phyloP scores from a whole-genome alignment of 2,113 vertebrate species.

The Centrocercus urophasianus region DNA sequence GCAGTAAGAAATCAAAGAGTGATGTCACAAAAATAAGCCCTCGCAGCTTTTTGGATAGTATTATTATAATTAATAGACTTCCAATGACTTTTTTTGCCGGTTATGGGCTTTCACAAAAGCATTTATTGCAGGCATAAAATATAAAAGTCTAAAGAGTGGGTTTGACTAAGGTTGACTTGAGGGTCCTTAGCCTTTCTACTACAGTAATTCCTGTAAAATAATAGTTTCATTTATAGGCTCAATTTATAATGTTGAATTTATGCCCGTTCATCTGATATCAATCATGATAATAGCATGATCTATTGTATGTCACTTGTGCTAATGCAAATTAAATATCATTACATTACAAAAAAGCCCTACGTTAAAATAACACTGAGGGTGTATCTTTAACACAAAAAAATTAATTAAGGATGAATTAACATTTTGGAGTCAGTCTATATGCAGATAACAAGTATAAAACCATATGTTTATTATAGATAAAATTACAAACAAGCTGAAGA shows the following conservation, averaged over 20 bases:
- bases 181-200: slow-evolving; percentile 83
- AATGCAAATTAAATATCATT: slow-evolving; percentile 85
- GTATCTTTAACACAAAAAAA: slow-evolving; percentile 64
- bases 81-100: slow-evolving; percentile 81
- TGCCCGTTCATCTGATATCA: slow-evolving; percentile 86
- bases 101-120: slow-evolving; percentile 84
- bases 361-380: slow-evolving; percentile 81
- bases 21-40: slow-evolving; percentile 87
- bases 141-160: slow-evolving; percentile 82
- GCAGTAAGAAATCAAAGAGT: slow-evolving; percentile 86
- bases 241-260: slow-evolving; percentile 89
- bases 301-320: slow-evolving; percentile 84
- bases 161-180: slow-evolving; percentile 84
- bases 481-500: neutral
- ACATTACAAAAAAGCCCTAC: slow-evolving; percentile 78
- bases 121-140: slow-evolving; percentile 86
- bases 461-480: neutral
- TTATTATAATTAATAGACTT: slow-evolving; percentile 89
- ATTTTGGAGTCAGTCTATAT: neutral
- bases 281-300: slow-evolving; percentile 87
- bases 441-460: slow-evolving; percentile 22
- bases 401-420: slow-evolving; percentile 44
- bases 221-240: slow-evolving; percentile 85
- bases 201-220: slow-evolving; percentile 86
- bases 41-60: slow-evolving; percentile 84